Base-by-base conservation (phyloP, 2,888 invertebrate genomes). In the Helleia helle region DNA sequence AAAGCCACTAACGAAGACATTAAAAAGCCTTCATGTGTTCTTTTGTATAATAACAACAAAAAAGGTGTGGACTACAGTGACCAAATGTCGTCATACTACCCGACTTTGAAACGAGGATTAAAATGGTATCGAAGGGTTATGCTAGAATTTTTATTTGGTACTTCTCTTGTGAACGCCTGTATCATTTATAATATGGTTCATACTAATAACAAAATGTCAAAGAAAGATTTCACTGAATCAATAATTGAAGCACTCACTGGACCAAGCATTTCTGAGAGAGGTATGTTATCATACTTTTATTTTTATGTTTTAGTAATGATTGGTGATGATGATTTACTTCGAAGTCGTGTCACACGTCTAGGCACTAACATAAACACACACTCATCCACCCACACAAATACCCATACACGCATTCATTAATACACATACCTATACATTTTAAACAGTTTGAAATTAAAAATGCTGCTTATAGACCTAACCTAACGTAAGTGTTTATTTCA, bases 61-160 rank as follows among this genome's bases (percentile, higher is more conserved):
- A 41, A 41, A 37, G 41, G 38, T 6, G 26, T 31, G n/a, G n/a
- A n/a, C n/a, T n/a, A n/a, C n/a, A n/a, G n/a, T n/a, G n/a, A n/a
- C n/a, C n/a, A n/a, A n/a, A 43, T 39, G 40, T 13, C 39, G 8
- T 12, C 39, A 14, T 43, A 39, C 15, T 43, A 31, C 18, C 26
- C 38, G 8, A 26, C 42, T 17, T 26, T 43, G 25, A 11, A 17
- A 30, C 12, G 37, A 36, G 36, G 36, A 3, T 15, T 43, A 40
- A 36, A 43, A 14, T 40, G 43, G 30, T 43, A 36, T 25, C 28
- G 45, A 3, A 50, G 48, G 36, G 41, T 48, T 6, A 38, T 43
- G 34, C 41, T 43, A 38, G 42, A 42, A 28, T 37, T 40, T 25
- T 22, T 50, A 12, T 50, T 47, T 41, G 49, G 49, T 3, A 47